These are phyloP conservation scores for Mesocentrotus franciscanus DNA, from an alignment of 53 echinoderm and acorn worm species.

Conservation along the genomic window DNA sequence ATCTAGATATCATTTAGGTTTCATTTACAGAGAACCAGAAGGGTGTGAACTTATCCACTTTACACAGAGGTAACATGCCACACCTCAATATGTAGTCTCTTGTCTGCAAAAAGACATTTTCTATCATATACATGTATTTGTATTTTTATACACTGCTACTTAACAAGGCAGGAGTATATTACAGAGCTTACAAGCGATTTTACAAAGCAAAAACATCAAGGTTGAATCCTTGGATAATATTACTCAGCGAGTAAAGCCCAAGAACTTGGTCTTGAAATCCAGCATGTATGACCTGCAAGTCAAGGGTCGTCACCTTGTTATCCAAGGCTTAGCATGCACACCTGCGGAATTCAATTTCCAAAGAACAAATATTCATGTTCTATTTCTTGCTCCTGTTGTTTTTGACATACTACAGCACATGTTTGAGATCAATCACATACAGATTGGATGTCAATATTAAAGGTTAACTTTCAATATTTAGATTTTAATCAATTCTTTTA, in stretches of 20 bases:
- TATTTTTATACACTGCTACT: not conserved
- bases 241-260: slow-evolving; percentile 13
- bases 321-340: slow-evolving; percentile 36
- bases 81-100: no score
- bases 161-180: not conserved
- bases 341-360: slow-evolving; percentile 44
- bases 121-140: no score
- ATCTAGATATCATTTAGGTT: no score
- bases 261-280: slow-evolving; percentile 43
- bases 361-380: slow-evolving; percentile 43
- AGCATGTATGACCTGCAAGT: not conserved
- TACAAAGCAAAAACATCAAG: not conserved
- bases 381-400: slow-evolving; percentile 43
- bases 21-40: not conserved
- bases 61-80: no score
- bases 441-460: not conserved
- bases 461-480: not conserved
- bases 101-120: no score
- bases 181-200: not conserved
- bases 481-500: not conserved
- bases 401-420: not conserved
- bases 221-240: slow-evolving; percentile 36
- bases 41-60: not conserved
- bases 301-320: slow-evolving; percentile 2
- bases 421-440: slow-evolving; percentile 12